phyloP scores from a whole-genome alignment of 2,888 invertebrate genomes.

The Stenodera caucasica region DNA sequence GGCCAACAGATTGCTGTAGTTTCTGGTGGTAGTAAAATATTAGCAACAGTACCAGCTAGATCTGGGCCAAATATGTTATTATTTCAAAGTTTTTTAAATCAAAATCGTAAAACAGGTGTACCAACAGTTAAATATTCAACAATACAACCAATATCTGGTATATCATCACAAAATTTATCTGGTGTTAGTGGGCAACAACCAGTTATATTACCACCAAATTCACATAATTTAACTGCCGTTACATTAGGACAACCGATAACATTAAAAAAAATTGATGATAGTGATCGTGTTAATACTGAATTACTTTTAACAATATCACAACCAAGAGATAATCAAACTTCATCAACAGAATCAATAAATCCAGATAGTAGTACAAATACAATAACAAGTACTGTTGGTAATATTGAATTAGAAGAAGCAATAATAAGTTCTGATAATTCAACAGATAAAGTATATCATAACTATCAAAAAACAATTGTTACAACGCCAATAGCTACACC shows the following conservation, averaged over 20 bases:
- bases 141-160: slow-evolving; percentile 54
- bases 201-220: slow-evolving; percentile 53
- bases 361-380: slow-evolving; percentile 48
- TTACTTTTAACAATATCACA: slow-evolving; percentile 52
- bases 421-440: slow-evolving; percentile 41
- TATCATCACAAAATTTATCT: slow-evolving; percentile 53
- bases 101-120: slow-evolving; percentile 60
- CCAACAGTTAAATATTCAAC: slow-evolving; percentile 61
- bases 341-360: slow-evolving; percentile 30
- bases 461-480: slow-evolving; percentile 40
- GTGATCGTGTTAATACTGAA: slow-evolving; percentile 47
- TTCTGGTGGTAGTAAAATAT: slow-evolving; percentile 67
- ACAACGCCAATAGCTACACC: slow-evolving; percentile 51
- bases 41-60: slow-evolving; percentile 59
- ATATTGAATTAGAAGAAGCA: slow-evolving; percentile 46
- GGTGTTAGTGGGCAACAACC: slow-evolving; percentile 55
- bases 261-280: slow-evolving; percentile 52
- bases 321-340: slow-evolving; percentile 40
- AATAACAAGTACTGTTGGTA: slow-evolving; percentile 41
- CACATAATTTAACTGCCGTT: slow-evolving; percentile 50
- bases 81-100: slow-evolving; percentile 69
- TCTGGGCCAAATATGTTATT: slow-evolving; percentile 65
- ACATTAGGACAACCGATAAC: slow-evolving; percentile 52
- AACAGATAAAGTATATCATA: slow-evolving; percentile 39
- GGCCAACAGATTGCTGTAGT: slow-evolving; percentile 74